Conservation (phyloP, 2,797 vertebrate genomes). For the Silurus aristotelis region DNA sequence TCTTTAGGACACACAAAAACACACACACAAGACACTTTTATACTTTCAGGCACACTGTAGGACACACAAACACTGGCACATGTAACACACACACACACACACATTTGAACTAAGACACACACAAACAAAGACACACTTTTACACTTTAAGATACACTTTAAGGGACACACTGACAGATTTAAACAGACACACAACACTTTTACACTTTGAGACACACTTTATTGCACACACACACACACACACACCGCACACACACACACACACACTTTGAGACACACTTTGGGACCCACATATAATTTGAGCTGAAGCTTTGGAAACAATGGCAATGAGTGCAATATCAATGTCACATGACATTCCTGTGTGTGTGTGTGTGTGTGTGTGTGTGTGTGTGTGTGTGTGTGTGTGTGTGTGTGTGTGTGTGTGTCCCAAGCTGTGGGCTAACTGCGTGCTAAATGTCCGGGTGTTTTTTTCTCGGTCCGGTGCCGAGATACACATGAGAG, state of each 20-base stretch:
- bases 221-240: not conserved
- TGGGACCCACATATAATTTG: not conserved
- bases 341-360: slow-evolving; percentile 29
- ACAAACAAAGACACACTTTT: too few relatives aligned
- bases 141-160: too few relatives aligned
- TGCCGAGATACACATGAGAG: slow-evolving; percentile 25
- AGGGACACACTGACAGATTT: not conserved
- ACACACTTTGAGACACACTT: too few relatives aligned
- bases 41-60: too few relatives aligned
- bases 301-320: slow-evolving; percentile 6
- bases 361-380: slow-evolving; percentile 16
- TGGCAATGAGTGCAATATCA: slow-evolving; percentile 18
- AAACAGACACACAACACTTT: not conserved
- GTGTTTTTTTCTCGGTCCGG: slow-evolving; percentile 9
- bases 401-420: not conserved
- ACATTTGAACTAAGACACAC: too few relatives aligned
- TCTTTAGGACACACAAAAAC: too few relatives aligned
- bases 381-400: slow-evolving; percentile 17
- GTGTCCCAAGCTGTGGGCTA: slow-evolving; percentile 5
- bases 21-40: too few relatives aligned
- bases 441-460: slow-evolving; percentile 1
- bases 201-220: not conserved
- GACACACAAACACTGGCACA: too few relatives aligned
- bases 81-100: too few relatives aligned
- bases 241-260: too few relatives aligned